Base-by-base conservation (phyloP, 2,113 vertebrate species). In the Mugil cephalus region DNA sequence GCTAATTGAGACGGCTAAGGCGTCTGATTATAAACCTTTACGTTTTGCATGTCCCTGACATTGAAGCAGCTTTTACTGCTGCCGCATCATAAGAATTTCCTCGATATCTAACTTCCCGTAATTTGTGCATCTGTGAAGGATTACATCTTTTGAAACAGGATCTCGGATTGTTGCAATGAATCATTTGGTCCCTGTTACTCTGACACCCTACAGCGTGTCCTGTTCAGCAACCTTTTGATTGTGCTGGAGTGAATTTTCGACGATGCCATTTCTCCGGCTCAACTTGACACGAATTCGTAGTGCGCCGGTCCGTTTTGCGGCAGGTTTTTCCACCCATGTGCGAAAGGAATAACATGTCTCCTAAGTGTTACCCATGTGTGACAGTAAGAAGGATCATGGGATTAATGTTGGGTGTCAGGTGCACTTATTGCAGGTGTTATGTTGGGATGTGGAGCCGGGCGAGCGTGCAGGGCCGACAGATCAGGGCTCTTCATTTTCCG, bases 341-440 rank as follows among this genome's bases (percentile, higher is more conserved):
- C 80, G 48, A 69, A n/a, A 63, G 62, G 74, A 53, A 60, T 79
- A 73, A 73, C 56, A 69, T 84, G 80, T 54, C 80, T 64, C 61
- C 39, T 43, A 75, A 74, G 58, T 74, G 56, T 47, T 85, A 84
- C 75, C 70, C 54, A 34, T 65, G 79, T 74, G 85, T 86, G 80
- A 84, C 83, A 86, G 62, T 69, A 79, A 87, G 78, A 69, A 65
- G 79, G 81, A 83, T 78, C 64, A 69, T 66, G 10, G 53, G 77
- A 83, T 89, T 84, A 84, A 83, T 81, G 53, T 46, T 4, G 71
- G 60, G 13, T 80, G 72, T 82, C 74, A 65, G 78, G 67, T 59
- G 34, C 60, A 51, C 45, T 71, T 79, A 71, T 43, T 80, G 73
- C 74, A 74, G 75, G 69, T 79, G 67, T 74, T 81, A 68, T 72